Conservation (phyloP, 1,140 invertebrate species). For the Pectinophora gossypiella region DNA sequence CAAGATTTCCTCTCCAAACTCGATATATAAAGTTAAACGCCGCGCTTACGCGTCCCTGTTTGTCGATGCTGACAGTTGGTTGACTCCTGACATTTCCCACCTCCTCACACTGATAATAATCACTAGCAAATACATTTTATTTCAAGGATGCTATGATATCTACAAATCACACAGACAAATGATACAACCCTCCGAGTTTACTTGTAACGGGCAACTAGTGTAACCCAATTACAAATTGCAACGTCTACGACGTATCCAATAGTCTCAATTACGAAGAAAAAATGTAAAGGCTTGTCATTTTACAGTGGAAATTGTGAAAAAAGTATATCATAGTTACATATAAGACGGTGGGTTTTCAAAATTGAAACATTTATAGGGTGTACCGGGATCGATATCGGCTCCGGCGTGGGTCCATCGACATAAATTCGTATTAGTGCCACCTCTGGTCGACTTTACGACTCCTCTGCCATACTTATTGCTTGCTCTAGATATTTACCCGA, state of each 20-base stretch:
- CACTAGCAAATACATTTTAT: too few species aligned
- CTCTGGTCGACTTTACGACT: constrained; percentile 68
- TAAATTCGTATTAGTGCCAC: constrained; percentile 70
- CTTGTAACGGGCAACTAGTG: too few species aligned
- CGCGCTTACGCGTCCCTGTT: constrained; percentile 19
- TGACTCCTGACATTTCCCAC: constrained; percentile 7
- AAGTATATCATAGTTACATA: constrained; percentile 17
- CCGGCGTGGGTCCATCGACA: constrained; percentile 54
- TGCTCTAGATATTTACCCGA: constrained; percentile 32
- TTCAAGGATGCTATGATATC: too few species aligned
- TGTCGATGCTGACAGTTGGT: constrained; percentile 14
- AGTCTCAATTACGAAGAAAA: too few species aligned
- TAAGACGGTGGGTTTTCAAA: constrained; percentile 38
- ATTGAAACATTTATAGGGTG: constrained; percentile 56
- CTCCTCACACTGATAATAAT: too few species aligned
- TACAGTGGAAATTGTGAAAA: too few species aligned
- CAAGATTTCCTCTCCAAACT: constrained; percentile 50
- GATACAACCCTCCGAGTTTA: too few species aligned
- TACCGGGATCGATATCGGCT: constrained; percentile 49
- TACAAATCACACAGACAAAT: too few species aligned
- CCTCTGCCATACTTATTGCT: constrained; percentile 53
- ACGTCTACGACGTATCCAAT: too few species aligned
- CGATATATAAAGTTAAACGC: constrained; percentile 40
- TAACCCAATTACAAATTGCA: too few species aligned
- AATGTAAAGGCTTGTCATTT: too few species aligned